Evolutionary conservation across 2,797 vertebrate genomes (phyloP).

Genomic region (Acanthurus tractus): DNA sequence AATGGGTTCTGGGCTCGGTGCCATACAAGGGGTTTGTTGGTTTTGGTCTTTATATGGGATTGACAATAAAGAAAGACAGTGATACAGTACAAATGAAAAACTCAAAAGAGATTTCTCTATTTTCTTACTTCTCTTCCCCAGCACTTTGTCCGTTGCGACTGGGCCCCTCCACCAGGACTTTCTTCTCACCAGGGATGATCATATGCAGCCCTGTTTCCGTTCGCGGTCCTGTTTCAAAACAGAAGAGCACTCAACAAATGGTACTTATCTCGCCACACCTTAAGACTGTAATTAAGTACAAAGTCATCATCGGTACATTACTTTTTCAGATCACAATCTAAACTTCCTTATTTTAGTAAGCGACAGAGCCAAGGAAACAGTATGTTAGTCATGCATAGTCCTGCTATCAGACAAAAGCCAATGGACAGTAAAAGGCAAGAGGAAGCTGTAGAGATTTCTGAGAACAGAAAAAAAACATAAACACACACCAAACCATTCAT

Average conservation of each 20-base stretch:
- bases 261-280: neutral
- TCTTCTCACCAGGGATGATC: constrained; percentile 95
- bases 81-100: neutral
- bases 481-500: constrained; percentile 1
- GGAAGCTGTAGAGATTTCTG: constrained; percentile 24
- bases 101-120: neutral
- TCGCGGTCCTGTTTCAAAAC: constrained; percentile 87
- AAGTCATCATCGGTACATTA: neutral
- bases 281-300: constrained; percentile 14
- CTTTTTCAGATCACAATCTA: constrained; percentile 9
- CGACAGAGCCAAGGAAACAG: constrained; percentile 10
- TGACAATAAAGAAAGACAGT: neutral
- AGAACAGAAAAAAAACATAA: neutral
- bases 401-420: constrained; percentile 43
- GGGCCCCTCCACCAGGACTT: constrained; percentile 93
- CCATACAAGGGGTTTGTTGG: neutral
- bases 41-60: neutral
- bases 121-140: constrained; percentile 95
- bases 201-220: constrained; percentile 94
- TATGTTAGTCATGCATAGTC: constrained; percentile 66
- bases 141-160: constrained; percentile 96
- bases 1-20: neutral
- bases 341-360: constrained; percentile 15
- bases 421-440: constrained; percentile 45
- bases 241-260: constrained; percentile 64